Evolutionary conservation across 2,888 invertebrate genomes (phyloP).

Genomic region (Microplitis manilae): DNA sequence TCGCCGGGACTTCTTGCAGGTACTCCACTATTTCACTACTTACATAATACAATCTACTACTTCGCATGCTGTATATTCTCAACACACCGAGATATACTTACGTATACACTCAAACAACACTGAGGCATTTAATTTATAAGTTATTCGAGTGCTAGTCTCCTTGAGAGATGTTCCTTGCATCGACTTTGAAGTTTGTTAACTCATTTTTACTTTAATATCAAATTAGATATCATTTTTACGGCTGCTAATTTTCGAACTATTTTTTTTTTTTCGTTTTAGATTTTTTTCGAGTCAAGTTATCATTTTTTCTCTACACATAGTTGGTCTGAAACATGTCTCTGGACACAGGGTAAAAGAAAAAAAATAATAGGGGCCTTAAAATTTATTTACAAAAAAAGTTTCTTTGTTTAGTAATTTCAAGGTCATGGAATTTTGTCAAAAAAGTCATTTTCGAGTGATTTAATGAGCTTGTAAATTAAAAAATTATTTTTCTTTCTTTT

Average conservation of each 20-base stretch:
- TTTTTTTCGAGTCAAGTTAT: not conserved
- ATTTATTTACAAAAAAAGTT: not conserved
- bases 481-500: not conserved
- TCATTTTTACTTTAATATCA: not conserved
- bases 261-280: not conserved
- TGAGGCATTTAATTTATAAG: slow-evolving; percentile 9
- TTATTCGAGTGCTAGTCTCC: slow-evolving; percentile 12
- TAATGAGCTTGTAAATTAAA: not conserved
- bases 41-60: slow-evolving; percentile 2
- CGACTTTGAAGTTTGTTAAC: not conserved
- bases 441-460: not conserved
- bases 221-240: not conserved
- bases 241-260: not conserved
- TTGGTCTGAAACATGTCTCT: not conserved
- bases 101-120: slow-evolving; percentile 16
- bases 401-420: not conserved
- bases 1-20: slow-evolving; percentile 16
- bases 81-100: not conserved
- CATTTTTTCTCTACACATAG: not conserved
- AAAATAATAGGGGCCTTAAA: not conserved
- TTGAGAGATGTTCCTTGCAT: slow-evolving; percentile 8
- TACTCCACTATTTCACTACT: not conserved
- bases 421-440: not conserved
- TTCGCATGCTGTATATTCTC: slow-evolving; percentile 10
- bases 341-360: not conserved